Evolutionary conservation across 1,140 invertebrate genomes (phyloP).

Genomic region (Thereuonema tuberculata): DNA sequence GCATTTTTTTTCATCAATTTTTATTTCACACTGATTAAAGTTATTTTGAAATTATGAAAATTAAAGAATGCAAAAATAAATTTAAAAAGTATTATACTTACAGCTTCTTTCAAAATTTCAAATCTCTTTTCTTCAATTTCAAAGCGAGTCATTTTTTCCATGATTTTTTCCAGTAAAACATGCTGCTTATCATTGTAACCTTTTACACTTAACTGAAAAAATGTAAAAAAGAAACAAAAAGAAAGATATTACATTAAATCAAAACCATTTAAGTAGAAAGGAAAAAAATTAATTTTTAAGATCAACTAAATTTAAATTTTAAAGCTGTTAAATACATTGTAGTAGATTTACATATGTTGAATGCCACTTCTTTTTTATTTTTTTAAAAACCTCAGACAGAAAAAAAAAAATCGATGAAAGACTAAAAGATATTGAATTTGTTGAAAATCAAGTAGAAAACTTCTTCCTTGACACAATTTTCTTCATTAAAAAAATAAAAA

Average conservation of each 20-base stretch:
- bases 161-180: constrained; percentile 69
- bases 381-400: too few relatives aligned
- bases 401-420: too few relatives aligned
- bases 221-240: too few relatives aligned
- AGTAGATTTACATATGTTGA: too few relatives aligned
- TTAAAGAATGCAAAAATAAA: constrained; percentile 12
- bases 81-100: constrained; percentile 37
- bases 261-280: constrained; percentile 8
- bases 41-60: constrained; percentile 7
- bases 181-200: constrained; percentile 88
- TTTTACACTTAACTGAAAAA: constrained; percentile 53
- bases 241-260: too few relatives aligned
- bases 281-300: constrained; percentile 1
- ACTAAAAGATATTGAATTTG: too few relatives aligned
- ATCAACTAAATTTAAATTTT: not conserved
- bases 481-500: too few relatives aligned
- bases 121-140: constrained; percentile 69
- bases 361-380: too few relatives aligned
- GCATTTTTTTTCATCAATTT: too few relatives aligned
- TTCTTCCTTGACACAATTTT: too few relatives aligned
- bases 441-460: too few relatives aligned
- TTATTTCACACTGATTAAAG: not conserved
- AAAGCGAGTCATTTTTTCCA: constrained; percentile 71
- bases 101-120: constrained; percentile 73
- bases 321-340: too few relatives aligned